Evolutionary conservation across 2,113 vertebrate species (phyloP).

Genomic region (Campylorhamphus procurvoides): DNA sequence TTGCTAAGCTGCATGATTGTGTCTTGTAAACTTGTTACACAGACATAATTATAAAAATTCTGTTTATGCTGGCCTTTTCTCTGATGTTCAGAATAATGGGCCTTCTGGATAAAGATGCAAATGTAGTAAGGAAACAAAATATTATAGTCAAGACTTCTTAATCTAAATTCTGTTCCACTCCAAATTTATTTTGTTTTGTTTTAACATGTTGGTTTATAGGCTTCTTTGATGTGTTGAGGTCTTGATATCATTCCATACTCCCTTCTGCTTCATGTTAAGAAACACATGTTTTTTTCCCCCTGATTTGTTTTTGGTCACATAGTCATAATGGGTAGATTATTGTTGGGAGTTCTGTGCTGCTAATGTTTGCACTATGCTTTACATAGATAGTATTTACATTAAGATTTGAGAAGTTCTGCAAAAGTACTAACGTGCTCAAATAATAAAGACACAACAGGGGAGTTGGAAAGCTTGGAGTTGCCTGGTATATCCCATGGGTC

Average conservation of each 20-base stretch:
- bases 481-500: background rate
- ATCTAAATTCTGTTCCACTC: background rate
- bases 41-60: background rate
- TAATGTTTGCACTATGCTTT: background rate
- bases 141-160: background rate
- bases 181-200: background rate
- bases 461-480: background rate
- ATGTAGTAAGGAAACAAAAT: background rate
- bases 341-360: background rate
- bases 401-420: background rate
- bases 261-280: background rate
- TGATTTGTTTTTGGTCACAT: background rate
- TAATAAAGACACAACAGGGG: background rate
- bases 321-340: background rate
- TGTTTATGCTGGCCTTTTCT: background rate
- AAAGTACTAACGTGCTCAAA: background rate
- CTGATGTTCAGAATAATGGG: background rate
- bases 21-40: background rate
- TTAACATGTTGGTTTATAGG: background rate
- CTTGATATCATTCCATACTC: background rate
- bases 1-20: background rate
- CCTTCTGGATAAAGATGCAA: background rate
- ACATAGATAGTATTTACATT: background rate
- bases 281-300: accelerated
- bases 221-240: background rate